Base-by-base conservation (phyloP, 2,797 vertebrate species). In the Poecilia gillii region DNA sequence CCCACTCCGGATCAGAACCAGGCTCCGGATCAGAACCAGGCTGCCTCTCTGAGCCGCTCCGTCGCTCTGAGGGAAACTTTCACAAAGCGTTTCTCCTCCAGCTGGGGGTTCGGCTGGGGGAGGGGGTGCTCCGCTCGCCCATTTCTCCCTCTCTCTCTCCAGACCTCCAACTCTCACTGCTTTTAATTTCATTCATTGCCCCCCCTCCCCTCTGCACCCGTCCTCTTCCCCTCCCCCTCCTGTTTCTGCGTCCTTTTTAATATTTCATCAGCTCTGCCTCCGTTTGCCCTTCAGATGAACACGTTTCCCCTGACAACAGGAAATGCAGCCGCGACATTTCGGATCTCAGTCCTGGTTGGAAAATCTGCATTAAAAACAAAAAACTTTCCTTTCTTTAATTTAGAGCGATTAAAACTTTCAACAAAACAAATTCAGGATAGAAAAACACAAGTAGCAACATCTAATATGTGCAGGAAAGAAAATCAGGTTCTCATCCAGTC, bases 111-210 rank as follows among this genome's bases (percentile, higher is more conserved):
- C 89, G 89, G 89, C 92, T 91, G 94, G 94, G 94, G 95, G 87
- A 91, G 93, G 96, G 92, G 91, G 89, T 83, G 76, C 84, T 91
- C 73, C 81, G 87, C 91, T 92, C 93, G 91, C 93, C 92, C 92
- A 91, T 92, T 86, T 92, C 89, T 91, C 84, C 59, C 72, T 72
- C 87, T 85, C 85, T 88, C 91, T 88, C 79, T 86, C 88, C 79
- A 82, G 87, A 89, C 59, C 87, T 89, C 87, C 85, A 85, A 85
- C 87, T 87, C 88, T 87, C 89, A 86, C 83, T 86, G 82, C 88
- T 93, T 91, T 92, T 93, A 91, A 93, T 93, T 93, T 94, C 89
- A 94, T 95, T 95, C 94, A 94, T 92, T 82, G 85, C 88, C 83
- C 25, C 7, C 64, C 84, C 74, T 33, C 76, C 79, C 55, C 6